Evolutionary conservation across 2,888 invertebrate genomes (phyloP), one percentile per base, ranked within the genome.

Genomic region (Leptothorax acervorum): DNA sequence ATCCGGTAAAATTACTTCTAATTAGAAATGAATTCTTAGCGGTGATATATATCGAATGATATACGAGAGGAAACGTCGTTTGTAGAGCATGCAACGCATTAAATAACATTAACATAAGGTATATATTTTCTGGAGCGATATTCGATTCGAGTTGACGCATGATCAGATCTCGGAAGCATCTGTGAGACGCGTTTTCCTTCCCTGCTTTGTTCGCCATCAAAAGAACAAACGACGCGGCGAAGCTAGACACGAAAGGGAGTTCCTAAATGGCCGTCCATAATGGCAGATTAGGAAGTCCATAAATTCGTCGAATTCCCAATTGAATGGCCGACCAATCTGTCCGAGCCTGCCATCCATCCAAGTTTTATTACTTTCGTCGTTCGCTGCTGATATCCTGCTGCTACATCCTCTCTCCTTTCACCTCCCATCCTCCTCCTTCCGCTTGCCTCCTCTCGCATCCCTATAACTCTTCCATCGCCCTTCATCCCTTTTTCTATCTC

Each of bases 221-320:
- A n/a, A 73, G 55, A 70, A 83, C 39, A 79, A 79, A 81, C 68
- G 55, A 28, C 62, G 15, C n/a, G 45, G 23, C 65, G 65, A 28
- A 35, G 35, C 48, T 60, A 71, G 62, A 53, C 48, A 55, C 45
- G 65, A 71, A 39, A 55, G 55, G 42, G 70, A 66, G 53, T 63
- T 71, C 70, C 45, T 73, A 63, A 74, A 65, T 53, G 78, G 68
- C 42, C 55, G 63, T 55, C 51, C 65, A 84, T 84, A 86, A 84
- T 76, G 71, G 74, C 71, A 79, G 78, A 88, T 87, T 86, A 82
- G 68, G 83, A 87, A 87, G 85, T 87, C 88, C 85, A 85, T 88
- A 84, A 88, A 88, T 89, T 89, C 84, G 84, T 87, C 86, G 88
- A 85, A 88, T 85, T 88, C 86, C 68, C 86, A 74, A 86, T 88